phyloP scores from a whole-genome alignment of 2,888 invertebrate species.

The Harmothoe impar region DNA sequence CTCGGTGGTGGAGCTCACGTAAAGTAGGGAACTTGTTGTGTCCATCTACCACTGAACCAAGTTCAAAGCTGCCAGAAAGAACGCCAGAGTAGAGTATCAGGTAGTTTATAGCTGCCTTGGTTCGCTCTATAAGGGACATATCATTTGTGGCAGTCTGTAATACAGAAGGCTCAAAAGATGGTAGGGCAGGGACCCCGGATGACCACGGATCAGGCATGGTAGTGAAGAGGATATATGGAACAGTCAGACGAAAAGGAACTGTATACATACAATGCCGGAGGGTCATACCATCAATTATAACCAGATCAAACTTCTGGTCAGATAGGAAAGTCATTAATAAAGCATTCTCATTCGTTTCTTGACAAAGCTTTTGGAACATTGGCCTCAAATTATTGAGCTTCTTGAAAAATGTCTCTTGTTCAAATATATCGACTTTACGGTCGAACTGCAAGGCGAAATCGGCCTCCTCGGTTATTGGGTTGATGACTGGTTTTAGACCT shows the following conservation, averaged over 20 bases:
- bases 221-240: conserved; percentile 58
- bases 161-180: conserved; percentile 65
- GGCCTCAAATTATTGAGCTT: background rate
- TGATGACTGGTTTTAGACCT: conserved; percentile 32
- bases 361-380: conserved; percentile 16
- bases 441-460: conserved; percentile 2
- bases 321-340: conserved; percentile 53
- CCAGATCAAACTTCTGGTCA: conserved; percentile 64
- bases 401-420: conserved; percentile 7
- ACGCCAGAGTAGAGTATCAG: conserved; percentile 1
- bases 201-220: conserved; percentile 65
- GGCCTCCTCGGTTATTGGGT: conserved; percentile 16
- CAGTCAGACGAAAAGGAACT: conserved; percentile 52
- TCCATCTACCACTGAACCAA: too few relatives aligned
- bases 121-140: conserved; percentile 40
- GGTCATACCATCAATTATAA: conserved; percentile 65
- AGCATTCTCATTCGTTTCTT: conserved; percentile 37
- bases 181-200: conserved; percentile 63
- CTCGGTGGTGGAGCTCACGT: conserved; percentile 60
- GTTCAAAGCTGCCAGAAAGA: conserved; percentile 23
- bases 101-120: conserved; percentile 37
- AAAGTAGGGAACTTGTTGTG: background rate
- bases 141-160: conserved; percentile 21
- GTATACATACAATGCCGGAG: conserved; percentile 51
- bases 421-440: background rate